A percentile compares a stretch with the other conserved stretches of the same genome.
These are phyloP conservation scores for Neotoxoptera formosana DNA, from an alignment of 1,140 invertebrate species.

Conservation along the genomic window DNA sequence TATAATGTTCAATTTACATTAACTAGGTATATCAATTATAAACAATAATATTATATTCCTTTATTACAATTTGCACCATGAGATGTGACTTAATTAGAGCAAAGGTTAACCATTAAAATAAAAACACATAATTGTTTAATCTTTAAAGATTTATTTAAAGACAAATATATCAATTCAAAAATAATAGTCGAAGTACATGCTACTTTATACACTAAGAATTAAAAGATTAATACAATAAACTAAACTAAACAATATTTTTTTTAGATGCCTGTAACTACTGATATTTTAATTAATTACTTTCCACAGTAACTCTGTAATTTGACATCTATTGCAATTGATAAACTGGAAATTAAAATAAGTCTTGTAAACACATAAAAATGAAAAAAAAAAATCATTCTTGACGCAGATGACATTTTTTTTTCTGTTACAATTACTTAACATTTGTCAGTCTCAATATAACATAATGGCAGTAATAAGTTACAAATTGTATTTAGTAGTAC, in stretches of 20 bases:
- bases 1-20: neutral
- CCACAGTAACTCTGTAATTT: neutral
- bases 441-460: slow-evolving; percentile 48
- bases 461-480: slow-evolving; percentile 54
- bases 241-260: slow-evolving; percentile 1
- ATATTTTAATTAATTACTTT: neutral
- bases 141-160: slow-evolving; percentile 38
- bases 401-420: neutral
- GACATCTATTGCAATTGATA: neutral
- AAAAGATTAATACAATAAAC: neutral
- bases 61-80: neutral
- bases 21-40: neutral
- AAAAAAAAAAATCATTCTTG: slow-evolving; percentile 9
- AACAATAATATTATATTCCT: neutral
- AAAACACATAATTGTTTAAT: slow-evolving; percentile 16
- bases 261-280: slow-evolving; percentile 45
- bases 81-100: neutral
- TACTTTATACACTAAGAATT: neutral
- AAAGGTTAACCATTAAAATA: slow-evolving; percentile 29
- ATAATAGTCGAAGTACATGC: neutral
- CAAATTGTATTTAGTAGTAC: slow-evolving; percentile 45
- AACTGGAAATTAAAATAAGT: slow-evolving; percentile 15
- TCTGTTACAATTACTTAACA: slow-evolving; percentile 41
- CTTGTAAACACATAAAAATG: neutral
- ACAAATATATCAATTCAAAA: neutral